Percentiles rank a stretch among this genome's conserved stretches.
Conservation (phyloP, 2,113 vertebrate genomes). For the Sula dactylatra region DNA sequence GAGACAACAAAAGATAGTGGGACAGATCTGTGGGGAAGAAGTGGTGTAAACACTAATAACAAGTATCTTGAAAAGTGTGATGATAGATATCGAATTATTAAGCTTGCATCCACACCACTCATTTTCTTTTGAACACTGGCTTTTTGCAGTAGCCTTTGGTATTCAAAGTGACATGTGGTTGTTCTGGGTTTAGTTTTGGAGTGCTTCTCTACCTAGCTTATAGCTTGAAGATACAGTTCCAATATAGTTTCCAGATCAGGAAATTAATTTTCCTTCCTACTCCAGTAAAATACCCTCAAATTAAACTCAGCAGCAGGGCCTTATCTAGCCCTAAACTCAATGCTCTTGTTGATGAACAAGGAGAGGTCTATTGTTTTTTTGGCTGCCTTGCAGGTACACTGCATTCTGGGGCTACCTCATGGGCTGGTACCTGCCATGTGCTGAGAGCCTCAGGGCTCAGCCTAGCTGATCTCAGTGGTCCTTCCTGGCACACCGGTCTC, state of each 20-base stretch:
- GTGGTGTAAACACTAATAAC: neutral
- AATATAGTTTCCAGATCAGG: neutral
- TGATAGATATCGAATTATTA: neutral
- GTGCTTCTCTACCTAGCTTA: neutral
- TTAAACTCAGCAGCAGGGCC: neutral
- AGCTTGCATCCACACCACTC: neutral
- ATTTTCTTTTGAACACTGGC: neutral
- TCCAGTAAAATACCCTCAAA: neutral
- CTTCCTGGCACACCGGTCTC: neutral
- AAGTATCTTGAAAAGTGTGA: neutral
- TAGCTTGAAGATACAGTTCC: neutral
- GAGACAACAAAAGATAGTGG: neutral
- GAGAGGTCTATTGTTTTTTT: neutral
- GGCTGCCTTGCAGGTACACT: neutral
- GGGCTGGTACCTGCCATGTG: neutral
- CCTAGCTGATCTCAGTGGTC: rapidly evolving
- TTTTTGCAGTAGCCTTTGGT: neutral
- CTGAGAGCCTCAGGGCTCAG: neutral
- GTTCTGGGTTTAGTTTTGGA: neutral
- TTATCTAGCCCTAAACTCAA: neutral
- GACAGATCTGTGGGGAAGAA: neutral
- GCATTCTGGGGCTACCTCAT: neutral
- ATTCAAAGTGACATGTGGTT: neutral
- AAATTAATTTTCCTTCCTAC: neutral
- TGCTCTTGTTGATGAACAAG: neutral